These are phyloP conservation scores for Ypsolopha scabrella DNA, from an alignment of 2,888 invertebrate genomes.

Conservation along the genomic window DNA sequence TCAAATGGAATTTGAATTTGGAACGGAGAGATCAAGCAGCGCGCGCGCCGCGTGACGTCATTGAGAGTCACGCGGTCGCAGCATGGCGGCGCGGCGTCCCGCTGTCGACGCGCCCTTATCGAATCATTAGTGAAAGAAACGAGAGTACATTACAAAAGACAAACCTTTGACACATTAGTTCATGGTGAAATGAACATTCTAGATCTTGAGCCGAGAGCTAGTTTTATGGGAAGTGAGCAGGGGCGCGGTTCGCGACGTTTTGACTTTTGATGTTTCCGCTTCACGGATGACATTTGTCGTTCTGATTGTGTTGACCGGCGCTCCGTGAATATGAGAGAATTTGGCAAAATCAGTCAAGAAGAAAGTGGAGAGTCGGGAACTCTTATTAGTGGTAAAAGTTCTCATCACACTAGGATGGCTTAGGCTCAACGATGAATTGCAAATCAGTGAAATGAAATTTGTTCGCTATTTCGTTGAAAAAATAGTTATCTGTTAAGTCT, in stretches of 20 bases:
- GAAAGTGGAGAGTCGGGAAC: too few species aligned
- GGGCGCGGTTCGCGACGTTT: constrained; percentile 32
- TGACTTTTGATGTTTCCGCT: constrained; percentile 25
- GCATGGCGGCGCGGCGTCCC: constrained; percentile 18
- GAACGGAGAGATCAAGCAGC: constrained; percentile 29
- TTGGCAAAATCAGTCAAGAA: constrained; percentile 4
- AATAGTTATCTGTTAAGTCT: too few species aligned
- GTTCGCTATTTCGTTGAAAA: too few species aligned
- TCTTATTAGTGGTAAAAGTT: neutral
- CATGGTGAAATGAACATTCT: constrained; percentile 56
- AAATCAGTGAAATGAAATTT: too few species aligned
- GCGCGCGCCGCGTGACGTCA: constrained; percentile 43
- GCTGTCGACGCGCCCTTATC: constrained; percentile 18
- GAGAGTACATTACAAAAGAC: constrained; percentile 12
- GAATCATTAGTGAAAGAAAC: constrained; percentile 19
- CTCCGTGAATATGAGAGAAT: constrained; percentile 15
- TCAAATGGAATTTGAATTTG: constrained; percentile 42
- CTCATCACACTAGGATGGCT: neutral
- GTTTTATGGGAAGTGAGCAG: constrained; percentile 55
- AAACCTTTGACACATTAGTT: constrained; percentile 27
- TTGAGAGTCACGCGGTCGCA: constrained; percentile 36
- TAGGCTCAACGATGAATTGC: neutral
- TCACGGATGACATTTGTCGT: constrained; percentile 13
- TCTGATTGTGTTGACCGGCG: constrained; percentile 16
- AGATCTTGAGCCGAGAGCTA: constrained; percentile 27